Percentiles rank a stretch among this genome's conserved stretches.
Conservation (phyloP, 64 coral and sea anemone genomes). For the Cladopsammia gracilis region DNA sequence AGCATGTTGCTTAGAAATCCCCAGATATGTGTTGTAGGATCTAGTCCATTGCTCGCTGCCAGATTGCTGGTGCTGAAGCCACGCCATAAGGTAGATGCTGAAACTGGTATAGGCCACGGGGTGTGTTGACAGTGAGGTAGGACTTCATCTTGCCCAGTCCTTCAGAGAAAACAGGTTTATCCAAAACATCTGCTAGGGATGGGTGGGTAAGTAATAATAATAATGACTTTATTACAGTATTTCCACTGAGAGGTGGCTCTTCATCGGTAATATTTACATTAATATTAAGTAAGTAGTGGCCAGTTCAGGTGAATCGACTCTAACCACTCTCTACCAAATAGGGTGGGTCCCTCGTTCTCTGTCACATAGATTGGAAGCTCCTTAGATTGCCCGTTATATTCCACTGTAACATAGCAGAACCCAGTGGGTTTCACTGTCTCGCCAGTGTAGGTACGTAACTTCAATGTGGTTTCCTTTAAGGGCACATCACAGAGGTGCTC, state of each 20-base stretch:
- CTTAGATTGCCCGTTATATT: not conserved
- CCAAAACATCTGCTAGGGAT: not conserved
- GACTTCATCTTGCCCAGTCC: not conserved
- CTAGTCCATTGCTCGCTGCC: constrained; percentile 46
- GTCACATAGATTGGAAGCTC: not conserved
- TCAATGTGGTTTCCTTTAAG: not conserved
- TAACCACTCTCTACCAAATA: constrained; percentile 45
- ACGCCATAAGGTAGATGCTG: constrained; percentile 29
- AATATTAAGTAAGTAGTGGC: constrained; percentile 10
- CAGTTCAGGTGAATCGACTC: constrained; percentile 25
- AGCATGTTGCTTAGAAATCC: constrained; percentile 55
- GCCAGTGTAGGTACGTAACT: not conserved
- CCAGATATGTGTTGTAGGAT: not conserved
- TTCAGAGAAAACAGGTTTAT: not conserved
- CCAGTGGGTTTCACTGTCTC: too few relatives aligned
- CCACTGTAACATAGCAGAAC: not conserved
- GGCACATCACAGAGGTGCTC: not conserved
- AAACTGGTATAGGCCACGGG: constrained; percentile 7
- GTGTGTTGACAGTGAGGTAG: constrained; percentile 29
- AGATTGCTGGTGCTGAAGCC: constrained; percentile 39
- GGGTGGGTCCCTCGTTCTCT: constrained; percentile 10
- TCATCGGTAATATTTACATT: too few relatives aligned
- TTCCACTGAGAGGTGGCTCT: too few relatives aligned
- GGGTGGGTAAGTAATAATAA: too few relatives aligned
- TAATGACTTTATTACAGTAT: too few relatives aligned